Evolutionary conservation across 2,113 vertebrate species (phyloP), one percentile per base, ranked within the genome.

Genomic region (Chaetops frenatus): DNA sequence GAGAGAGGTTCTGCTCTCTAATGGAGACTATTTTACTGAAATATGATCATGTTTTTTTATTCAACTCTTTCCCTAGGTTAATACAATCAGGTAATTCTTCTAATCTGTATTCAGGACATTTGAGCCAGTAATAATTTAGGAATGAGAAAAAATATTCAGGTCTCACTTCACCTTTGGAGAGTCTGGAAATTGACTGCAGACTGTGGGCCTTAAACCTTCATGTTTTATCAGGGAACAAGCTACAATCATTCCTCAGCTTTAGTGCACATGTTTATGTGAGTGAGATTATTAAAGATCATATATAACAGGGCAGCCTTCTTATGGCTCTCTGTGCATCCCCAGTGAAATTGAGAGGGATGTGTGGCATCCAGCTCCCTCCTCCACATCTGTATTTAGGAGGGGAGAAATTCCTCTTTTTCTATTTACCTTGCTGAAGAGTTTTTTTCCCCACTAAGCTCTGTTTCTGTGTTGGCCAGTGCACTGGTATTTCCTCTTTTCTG

Each of bases 71-170:
- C 51, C 86, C 92, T 82, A 44, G 89, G 65, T 42, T 94, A 88
- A 65, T 88, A 71, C 73, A 92, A 92, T 86, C 84, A 61, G 58
- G 69, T 81, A 94, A 78, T 94, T 86, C 82, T 91, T 94, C 92
- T 91, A 92, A 95, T 96, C 87, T 89, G 44, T 85, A 91, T 85
- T 87, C 93, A 94, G 67, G 58, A 79, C 64, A 71, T 95, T 91
- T 95, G 83, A 96, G 57, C 42, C 87, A 79, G 54, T 84, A 90
- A 93, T 89, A 82, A 91, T 53, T 90, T 86, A 93, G 70, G 54
- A 91, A 81, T 53, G 29, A 90, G 85, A 77, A 92, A 89, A 76
- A 91, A 72, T 85, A 93, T 67, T 91, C 80, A 61, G 78, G 66
- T 95, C 85, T 92, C 65, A 86, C 53, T 88, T 91, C 92, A 89